Evolutionary conservation across 2,113 vertebrate species (phyloP), one percentile per base, ranked within the genome.

Genomic region (Tupaia tana): DNA sequence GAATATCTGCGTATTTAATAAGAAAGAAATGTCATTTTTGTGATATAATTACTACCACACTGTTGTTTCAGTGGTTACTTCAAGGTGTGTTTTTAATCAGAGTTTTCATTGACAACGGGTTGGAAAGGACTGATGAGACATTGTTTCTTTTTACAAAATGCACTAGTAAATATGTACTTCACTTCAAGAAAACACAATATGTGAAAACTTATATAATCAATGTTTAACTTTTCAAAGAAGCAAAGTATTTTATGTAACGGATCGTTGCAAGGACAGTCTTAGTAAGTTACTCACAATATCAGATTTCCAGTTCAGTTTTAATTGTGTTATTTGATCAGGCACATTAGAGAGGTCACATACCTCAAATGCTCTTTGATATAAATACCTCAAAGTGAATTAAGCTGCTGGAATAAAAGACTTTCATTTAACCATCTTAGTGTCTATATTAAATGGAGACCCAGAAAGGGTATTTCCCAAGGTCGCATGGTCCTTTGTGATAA

Each of bases 51-150:
- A 54, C 56, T 88, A 64, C 58, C 67, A 29, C 88, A 88, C 54
- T 82, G n/a, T 96, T 96, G 97, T 97, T 96, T 96, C 66, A 81
- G 18, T 79, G 90, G 82, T 69, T 74, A 59, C 25, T 90, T 86
- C 2, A 73, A 67, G 59, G 52, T 85, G 20, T 79, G 52, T 54
- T 69, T 73, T 8, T 2, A 12, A 7, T 29, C 29, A 11, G 15
- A 34, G 24, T 80, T 73, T 86, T 12, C 78, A 89, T 1, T 95
- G 91, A 89, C 86, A 94, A 20, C 89, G 66, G 34, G 10, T 66
- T 94, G 58, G 71, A 78, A 84, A 86, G 58, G 56, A 86, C 58
- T 78, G 89, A 86, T 78, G 89, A 95, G 54, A 73, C 31, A 59
- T 74, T 79, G 7, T 91, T 95, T 96, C 56, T 18, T 80, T 94